Evolutionary conservation across 2,113 vertebrate genomes (phyloP).

Genomic region (Solea senegalensis): DNA sequence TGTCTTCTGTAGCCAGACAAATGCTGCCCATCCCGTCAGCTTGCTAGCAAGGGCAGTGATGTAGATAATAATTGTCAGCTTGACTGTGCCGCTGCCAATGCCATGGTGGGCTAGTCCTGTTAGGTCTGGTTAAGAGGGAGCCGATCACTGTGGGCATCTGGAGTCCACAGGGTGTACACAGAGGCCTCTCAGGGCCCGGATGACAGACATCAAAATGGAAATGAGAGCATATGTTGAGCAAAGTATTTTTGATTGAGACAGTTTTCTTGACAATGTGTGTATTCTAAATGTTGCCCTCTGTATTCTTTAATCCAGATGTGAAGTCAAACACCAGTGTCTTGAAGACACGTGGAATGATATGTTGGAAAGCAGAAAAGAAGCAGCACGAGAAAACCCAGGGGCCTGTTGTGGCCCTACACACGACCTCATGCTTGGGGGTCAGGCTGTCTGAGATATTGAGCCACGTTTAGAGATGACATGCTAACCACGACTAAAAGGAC

Average conservation of each 20-base stretch:
- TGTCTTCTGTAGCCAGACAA: constrained; percentile 54
- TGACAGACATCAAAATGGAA: not conserved
- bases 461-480: constrained; percentile 6
- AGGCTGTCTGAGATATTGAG: not conserved
- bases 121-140: constrained; percentile 52
- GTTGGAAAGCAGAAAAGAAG: constrained; percentile 4
- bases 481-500: not conserved
- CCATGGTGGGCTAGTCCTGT: constrained; percentile 56
- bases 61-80: constrained; percentile 75
- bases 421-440: not conserved
- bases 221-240: not conserved
- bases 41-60: constrained; percentile 75
- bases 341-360: constrained; percentile 17
- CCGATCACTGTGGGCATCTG: constrained; percentile 35
- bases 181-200: not conserved
- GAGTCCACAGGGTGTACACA: constrained; percentile 18
- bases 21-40: constrained; percentile 71
- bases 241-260: not conserved
- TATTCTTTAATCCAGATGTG: constrained; percentile 24
- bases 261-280: not conserved
- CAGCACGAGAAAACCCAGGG: constrained; percentile 15
- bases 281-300: not conserved
- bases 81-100: constrained; percentile 60
- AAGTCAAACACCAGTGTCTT: constrained; percentile 3
- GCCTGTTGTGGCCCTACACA: not conserved